A percentile compares a stretch with the other conserved stretches of the same genome.
Conservation (phyloP, 2,888 invertebrate genomes). For the Andricus quercusramuli region DNA sequence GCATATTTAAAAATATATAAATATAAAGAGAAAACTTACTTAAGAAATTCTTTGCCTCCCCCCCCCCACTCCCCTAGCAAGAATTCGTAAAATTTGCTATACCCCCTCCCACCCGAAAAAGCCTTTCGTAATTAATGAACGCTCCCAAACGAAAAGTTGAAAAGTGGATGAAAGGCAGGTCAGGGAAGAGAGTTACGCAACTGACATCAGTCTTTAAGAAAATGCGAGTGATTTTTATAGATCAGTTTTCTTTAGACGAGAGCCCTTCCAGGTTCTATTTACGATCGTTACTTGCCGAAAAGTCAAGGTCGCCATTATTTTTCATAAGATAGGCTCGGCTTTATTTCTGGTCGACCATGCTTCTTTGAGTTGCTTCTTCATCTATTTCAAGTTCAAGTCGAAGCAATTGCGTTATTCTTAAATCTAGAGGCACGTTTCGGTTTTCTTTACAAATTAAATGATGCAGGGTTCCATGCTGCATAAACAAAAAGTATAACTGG, state of each 20-base stretch:
- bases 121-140: too few relatives aligned
- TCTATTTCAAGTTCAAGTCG: neutral
- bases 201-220: slow-evolving; percentile 9
- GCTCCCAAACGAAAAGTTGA: neutral
- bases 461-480: neutral
- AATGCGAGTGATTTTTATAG: neutral
- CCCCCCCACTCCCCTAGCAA: too few relatives aligned
- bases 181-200: neutral
- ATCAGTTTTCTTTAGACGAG: neutral
- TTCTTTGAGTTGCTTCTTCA: neutral
- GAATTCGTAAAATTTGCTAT: too few relatives aligned
- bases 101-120: too few relatives aligned
- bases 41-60: too few relatives aligned
- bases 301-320: neutral
- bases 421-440: neutral
- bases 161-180: slow-evolving; percentile 8
- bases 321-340: neutral
- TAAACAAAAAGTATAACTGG: neutral
- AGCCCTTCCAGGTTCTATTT: neutral
- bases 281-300: slow-evolving; percentile 19
- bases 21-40: too few relatives aligned
- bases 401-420: neutral
- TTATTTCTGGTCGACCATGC: neutral
- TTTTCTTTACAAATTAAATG: neutral
- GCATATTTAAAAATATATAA: too few relatives aligned